phyloP scores from a whole-genome alignment of 30 jellyfish, hydroid and myxozoan genomes.

The Chrysaora quinquecirrha region DNA sequence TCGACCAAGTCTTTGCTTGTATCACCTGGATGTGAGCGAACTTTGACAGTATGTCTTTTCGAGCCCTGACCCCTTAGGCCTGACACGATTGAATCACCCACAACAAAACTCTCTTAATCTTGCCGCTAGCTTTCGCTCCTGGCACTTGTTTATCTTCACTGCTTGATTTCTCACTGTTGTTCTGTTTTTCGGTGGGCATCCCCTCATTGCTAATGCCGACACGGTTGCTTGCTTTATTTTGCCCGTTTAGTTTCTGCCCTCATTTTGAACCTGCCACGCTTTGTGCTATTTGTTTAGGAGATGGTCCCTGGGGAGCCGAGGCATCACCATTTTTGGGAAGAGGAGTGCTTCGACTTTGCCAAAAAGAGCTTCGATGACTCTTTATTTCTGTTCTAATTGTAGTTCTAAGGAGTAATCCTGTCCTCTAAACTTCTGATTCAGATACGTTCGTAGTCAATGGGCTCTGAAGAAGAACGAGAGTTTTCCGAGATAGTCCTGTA shows the following conservation, averaged over 20 bases:
- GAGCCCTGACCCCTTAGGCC: neutral
- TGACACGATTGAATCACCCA: neutral
- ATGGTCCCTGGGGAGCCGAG: constrained; percentile 9
- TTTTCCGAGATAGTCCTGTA: neutral
- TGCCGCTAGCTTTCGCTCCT: neutral
- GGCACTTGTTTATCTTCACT: neutral
- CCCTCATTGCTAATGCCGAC: neutral
- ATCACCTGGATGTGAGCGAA: neutral
- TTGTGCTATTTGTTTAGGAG: neutral
- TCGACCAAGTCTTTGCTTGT: neutral
- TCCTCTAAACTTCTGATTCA: neutral
- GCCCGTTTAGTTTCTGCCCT: neutral
- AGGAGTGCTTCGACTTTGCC: neutral
- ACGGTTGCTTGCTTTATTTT: constrained; percentile 5
- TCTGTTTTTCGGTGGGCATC: neutral
- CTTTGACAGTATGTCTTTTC: neutral
- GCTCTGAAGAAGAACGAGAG: neutral
- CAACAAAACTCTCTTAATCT: neutral
- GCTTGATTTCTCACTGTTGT: no score
- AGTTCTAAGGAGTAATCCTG: neutral
- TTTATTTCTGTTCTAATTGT: neutral
- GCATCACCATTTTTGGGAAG: neutral
- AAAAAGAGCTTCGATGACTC: neutral
- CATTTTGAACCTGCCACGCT: neutral
- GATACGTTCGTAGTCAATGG: neutral